Evolutionary conservation across 2,113 vertebrate species (phyloP).

Genomic region (Coturnix japonica): DNA sequence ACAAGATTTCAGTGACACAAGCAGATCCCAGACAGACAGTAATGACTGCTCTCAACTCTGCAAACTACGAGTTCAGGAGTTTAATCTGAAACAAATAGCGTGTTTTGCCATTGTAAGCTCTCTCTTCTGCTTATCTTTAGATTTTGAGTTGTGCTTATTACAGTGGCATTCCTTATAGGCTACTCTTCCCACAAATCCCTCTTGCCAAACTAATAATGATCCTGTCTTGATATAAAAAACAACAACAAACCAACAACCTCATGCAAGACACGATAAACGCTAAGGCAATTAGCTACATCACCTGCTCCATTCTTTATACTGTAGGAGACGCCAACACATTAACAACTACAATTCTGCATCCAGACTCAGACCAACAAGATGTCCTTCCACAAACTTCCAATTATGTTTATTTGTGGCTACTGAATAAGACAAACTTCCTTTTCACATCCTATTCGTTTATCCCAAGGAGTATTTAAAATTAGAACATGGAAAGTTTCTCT

Average conservation of each 20-base stretch:
- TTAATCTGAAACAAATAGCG: not conserved
- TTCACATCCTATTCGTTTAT: conserved; percentile 1
- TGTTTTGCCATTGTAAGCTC: conserved; percentile 16
- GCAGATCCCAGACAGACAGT: conserved; percentile 28
- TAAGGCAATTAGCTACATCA: not conserved
- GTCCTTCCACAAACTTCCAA: conserved; percentile 2
- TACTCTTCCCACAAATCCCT: not conserved
- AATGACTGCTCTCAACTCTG: not conserved
- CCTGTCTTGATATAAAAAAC: conserved; percentile 10
- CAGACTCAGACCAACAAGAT: not conserved
- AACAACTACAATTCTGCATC: not conserved
- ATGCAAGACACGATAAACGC: conserved; percentile 5
- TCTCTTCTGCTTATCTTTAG: conserved; percentile 16
- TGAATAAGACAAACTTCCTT: not conserved
- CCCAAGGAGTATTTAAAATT: conserved; percentile 2
- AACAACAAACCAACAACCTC: not conserved
- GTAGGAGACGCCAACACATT: not conserved
- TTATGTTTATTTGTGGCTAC: conserved; percentile 17
- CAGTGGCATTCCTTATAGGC: conserved; percentile 10
- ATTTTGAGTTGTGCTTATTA: conserved; percentile 10
- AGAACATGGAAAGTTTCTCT: not conserved
- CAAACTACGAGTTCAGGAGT: conserved; percentile 33
- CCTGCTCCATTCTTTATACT: not conserved
- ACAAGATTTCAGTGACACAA: not conserved
- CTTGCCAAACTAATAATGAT: conserved; percentile 12